Conservation (phyloP, 2,888 invertebrate species). For the Acleris literana region DNA sequence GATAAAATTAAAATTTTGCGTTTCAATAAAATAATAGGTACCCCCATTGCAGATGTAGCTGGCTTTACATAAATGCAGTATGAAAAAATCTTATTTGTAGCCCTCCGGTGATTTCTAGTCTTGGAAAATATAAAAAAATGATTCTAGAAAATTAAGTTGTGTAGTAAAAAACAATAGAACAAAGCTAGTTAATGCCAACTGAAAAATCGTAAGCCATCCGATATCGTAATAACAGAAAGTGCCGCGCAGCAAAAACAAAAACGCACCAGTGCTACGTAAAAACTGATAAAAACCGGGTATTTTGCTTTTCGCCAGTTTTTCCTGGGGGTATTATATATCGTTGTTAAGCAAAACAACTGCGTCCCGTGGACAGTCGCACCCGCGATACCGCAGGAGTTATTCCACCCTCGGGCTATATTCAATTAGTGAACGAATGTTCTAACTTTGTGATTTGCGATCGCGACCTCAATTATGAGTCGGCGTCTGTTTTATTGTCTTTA, state of each 20-base stretch:
- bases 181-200: conserved; percentile 1
- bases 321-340: conserved; percentile 35
- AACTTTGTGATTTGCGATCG: conserved; percentile 23
- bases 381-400: conserved; percentile 28
- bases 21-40: too few relatives aligned
- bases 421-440: conserved; percentile 28
- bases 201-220: conserved; percentile 26
- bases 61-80: too few relatives aligned
- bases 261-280: conserved; percentile 15
- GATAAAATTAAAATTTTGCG: too few relatives aligned
- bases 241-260: conserved; percentile 20
- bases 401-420: conserved; percentile 32
- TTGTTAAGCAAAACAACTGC: conserved; percentile 36
- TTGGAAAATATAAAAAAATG: too few relatives aligned
- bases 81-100: too few relatives aligned
- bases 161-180: too few relatives aligned
- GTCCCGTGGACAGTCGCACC: conserved; percentile 15
- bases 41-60: too few relatives aligned
- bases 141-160: too few relatives aligned
- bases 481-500: conserved; percentile 12
- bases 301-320: conserved; percentile 24
- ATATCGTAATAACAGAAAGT: conserved; percentile 27
- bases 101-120: too few relatives aligned
- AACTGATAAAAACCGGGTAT: conserved; percentile 21
- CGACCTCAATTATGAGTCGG: conserved; percentile 21